These are phyloP conservation scores for Premnoplex brunnescens DNA, from an alignment of 2,797 vertebrate species.

Conservation along the genomic window DNA sequence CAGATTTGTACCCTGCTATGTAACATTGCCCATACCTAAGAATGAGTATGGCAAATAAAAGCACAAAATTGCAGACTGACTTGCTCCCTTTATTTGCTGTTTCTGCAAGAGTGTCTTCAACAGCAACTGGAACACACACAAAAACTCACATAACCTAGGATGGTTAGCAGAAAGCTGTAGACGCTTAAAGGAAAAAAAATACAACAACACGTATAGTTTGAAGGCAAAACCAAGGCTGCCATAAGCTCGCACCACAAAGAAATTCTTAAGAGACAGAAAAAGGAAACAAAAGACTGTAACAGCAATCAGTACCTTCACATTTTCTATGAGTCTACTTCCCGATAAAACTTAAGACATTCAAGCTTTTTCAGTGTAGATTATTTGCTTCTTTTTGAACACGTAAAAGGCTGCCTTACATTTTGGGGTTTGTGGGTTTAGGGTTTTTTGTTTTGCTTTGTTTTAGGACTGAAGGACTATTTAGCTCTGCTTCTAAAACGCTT, in stretches of 20 bases:
- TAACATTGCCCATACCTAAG: neutral
- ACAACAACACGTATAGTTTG: neutral
- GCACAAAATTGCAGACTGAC: neutral
- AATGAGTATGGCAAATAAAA: neutral
- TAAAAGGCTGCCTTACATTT: neutral
- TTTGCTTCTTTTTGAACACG: neutral
- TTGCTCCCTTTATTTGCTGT: neutral
- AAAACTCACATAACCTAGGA: neutral
- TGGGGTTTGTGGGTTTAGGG: neutral
- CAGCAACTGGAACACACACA: neutral
- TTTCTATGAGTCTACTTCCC: accelerated
- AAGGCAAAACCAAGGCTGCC: neutral
- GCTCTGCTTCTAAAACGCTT: neutral
- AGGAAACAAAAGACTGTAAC: neutral
- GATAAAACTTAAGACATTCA: neutral
- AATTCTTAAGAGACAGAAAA: neutral
- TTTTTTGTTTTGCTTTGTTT: neutral
- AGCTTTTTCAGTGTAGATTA: accelerated
- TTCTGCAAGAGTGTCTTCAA: neutral
- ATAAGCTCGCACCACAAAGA: accelerated
- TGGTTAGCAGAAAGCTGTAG: neutral
- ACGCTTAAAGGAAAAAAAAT: neutral
- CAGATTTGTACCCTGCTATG: accelerated
- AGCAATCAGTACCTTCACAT: accelerated
- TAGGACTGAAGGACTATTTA: neutral